Evolutionary conservation across 1,140 invertebrate species (phyloP), one percentile per base, ranked within the genome.

Genomic region (Zeugodacus cucurbitae): DNA sequence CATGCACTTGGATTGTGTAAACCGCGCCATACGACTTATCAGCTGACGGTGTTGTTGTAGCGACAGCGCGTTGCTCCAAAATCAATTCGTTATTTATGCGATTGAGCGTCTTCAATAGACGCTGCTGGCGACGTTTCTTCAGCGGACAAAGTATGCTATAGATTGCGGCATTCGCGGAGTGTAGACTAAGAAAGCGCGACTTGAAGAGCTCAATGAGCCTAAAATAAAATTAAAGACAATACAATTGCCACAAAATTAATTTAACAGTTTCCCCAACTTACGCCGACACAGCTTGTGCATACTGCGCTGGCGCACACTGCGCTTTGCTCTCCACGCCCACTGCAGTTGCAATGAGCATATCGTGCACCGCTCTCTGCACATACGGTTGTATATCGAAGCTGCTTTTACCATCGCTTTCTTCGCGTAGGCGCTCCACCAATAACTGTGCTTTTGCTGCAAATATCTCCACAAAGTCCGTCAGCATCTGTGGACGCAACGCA

Each of bases 401-500:
- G 17, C 34, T 86, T 34, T 86, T 86, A 6, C 57, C 85, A 37
- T 86, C 57, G n/a, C 85, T 41, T 67, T 67, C 58, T 22, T 8
- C 22, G 34, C 85, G 29, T 14, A 89, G 34, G 22, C 34, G 20
- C 0, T 95, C 89, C 0, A 95, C 91, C 86, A 97, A 92, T 22
- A 94, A 93, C 5, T 94, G 90, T 37, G 94, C 93, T 90, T 97
- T 95, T 88, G 95, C 94, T 89, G 96, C 95, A 91, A 97, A 96
- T 3, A 96, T 94, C 14, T 95, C 94, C 3, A 97, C 88, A 29
- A 82, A 54, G 90, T 97, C 98, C 90, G 96, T 95, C 89, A 97
- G 95, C 5, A 98, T 97, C 87, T 96, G 95, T 91, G 97, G 97
- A 91, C 98, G 97, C 91, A 98, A 98, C 0, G 96, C 96, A 37